phyloP scores from a whole-genome alignment of 2,888 invertebrate species.

The Hirtodrosophila alboralis region DNA sequence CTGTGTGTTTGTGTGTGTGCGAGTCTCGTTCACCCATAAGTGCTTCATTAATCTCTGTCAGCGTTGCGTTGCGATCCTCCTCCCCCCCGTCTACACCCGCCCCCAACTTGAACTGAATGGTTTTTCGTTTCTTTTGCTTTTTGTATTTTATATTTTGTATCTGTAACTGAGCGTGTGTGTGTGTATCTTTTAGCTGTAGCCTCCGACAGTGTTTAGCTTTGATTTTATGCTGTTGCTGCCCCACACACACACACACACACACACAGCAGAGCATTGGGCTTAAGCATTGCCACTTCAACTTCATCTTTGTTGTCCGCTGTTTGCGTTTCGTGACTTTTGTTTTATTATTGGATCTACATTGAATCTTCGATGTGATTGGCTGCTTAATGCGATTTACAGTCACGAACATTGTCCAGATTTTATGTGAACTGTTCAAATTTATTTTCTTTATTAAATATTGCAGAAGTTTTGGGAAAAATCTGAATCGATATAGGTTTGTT shows the following conservation, averaged over 20 bases:
- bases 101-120: slow-evolving; percentile 26
- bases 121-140: slow-evolving; percentile 61
- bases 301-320: slow-evolving; percentile 42
- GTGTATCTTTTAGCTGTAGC: slow-evolving; percentile 24
- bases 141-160: slow-evolving; percentile 39
- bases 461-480: too few relatives aligned
- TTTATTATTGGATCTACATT: slow-evolving; percentile 44
- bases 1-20: slow-evolving; percentile 26
- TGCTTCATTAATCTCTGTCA: slow-evolving; percentile 81
- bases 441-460: too few relatives aligned
- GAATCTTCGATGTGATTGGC: slow-evolving; percentile 42
- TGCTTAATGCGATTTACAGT: slow-evolving; percentile 2
- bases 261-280: slow-evolving; percentile 13
- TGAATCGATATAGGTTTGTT: too few relatives aligned
- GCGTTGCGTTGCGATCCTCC: slow-evolving; percentile 27
- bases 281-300: slow-evolving; percentile 35
- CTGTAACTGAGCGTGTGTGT: slow-evolving; percentile 21
- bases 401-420: neutral
- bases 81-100: neutral
- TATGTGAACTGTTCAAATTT: too few relatives aligned
- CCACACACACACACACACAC: too few relatives aligned
- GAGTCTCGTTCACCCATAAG: slow-evolving; percentile 73
- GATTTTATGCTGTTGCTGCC: slow-evolving; percentile 56
- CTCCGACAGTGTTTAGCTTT: slow-evolving; percentile 55
- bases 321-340: slow-evolving; percentile 11